A percentile compares a stretch with the other conserved stretches of the same genome.
phyloP scores from a whole-genome alignment of 2,888 invertebrate species.

The Chrysomela aeneicollis region DNA sequence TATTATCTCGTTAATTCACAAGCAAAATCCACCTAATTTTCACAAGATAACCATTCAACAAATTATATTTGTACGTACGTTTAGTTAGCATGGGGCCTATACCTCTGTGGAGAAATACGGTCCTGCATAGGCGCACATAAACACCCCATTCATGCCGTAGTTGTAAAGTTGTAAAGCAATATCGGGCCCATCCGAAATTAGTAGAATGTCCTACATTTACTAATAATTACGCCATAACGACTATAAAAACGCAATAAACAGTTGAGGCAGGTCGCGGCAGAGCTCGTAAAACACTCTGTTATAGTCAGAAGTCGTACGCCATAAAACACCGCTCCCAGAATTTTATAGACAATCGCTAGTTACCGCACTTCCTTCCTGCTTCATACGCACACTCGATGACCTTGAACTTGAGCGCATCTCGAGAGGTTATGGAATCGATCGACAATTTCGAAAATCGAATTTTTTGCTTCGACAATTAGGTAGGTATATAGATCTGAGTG shows the following conservation, averaged over 20 bases:
- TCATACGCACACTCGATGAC: conserved; percentile 36
- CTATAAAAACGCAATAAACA: conserved; percentile 61
- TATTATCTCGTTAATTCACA: no score
- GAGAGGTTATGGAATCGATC: background rate
- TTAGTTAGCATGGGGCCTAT: no score
- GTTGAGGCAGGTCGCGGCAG: conserved; percentile 59
- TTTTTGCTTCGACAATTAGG: no score
- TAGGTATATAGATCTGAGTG: no score
- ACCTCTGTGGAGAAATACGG: conserved; percentile 22
- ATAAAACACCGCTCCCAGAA: conserved; percentile 56
- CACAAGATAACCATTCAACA: no score
- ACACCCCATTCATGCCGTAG: conserved; percentile 51
- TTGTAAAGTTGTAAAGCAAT: conserved; percentile 57
- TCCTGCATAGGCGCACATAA: conserved; percentile 38
- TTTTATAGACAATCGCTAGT: conserved; percentile 56
- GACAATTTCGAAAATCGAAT: no score
- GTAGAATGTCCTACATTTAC: conserved; percentile 60
- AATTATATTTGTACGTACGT: no score
- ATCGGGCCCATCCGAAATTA: conserved; percentile 58
- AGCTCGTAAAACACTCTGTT: conserved; percentile 58
- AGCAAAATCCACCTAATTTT: no score
- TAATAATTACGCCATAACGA: conserved; percentile 60
- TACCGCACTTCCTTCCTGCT: conserved; percentile 48
- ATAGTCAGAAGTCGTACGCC: conserved; percentile 58
- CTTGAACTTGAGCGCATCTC: conserved; percentile 44